Conservation (phyloP, 1,140 invertebrate genomes). For the Kradibia gibbosae region DNA sequence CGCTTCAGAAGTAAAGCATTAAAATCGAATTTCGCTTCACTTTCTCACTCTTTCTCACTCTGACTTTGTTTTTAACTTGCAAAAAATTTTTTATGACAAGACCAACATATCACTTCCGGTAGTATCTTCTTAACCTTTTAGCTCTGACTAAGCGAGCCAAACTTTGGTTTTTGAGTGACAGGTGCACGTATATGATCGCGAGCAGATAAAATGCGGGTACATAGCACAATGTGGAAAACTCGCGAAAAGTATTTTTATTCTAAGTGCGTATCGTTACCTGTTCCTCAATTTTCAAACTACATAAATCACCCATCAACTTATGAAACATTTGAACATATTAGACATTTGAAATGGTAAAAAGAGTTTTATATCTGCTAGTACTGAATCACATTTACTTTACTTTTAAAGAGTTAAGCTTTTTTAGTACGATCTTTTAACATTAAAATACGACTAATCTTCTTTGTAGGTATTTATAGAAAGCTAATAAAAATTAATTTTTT, state of each 20-base stretch:
- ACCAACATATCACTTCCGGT: constrained; percentile 46
- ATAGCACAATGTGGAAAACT: neutral
- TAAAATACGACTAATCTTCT: no score
- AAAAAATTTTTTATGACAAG: neutral
- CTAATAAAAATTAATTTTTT: no score
- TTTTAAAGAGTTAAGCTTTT: neutral
- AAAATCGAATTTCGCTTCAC: no score
- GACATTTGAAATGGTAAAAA: neutral
- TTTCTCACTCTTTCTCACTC: neutral
- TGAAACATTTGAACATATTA: neutral
- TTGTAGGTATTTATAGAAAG: no score
- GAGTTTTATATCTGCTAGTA: neutral
- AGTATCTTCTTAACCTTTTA: constrained; percentile 60
- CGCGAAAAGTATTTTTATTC: constrained; percentile 7
- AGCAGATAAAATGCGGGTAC: constrained; percentile 51
- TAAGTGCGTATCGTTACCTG: neutral
- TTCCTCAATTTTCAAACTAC: neutral
- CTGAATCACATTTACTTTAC: neutral
- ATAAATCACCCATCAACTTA: neutral
- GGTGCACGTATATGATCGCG: constrained; percentile 54
- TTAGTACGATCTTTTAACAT: no score
- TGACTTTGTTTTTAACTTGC: neutral
- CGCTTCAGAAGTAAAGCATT: no score
- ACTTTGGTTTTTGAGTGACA: constrained; percentile 72
- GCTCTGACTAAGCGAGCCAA: constrained; percentile 64